Conservation (phyloP, 2,797 vertebrate genomes). For the Xenentodon cancila region DNA sequence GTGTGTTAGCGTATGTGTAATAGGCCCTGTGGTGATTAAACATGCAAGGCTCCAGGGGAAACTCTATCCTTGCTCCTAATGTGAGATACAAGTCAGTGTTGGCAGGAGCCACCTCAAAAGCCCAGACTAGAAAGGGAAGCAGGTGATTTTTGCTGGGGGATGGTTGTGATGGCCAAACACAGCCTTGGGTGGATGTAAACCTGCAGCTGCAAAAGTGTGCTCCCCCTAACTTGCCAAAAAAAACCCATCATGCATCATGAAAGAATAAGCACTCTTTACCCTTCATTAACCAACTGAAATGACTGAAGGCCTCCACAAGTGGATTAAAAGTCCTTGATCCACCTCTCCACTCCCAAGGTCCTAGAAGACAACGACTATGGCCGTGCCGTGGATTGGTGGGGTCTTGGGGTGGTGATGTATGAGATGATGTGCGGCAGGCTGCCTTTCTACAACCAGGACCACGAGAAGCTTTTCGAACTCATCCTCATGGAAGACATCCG, state of each 20-base stretch:
- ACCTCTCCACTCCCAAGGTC: conserved; percentile 78
- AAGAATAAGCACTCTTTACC: too few species aligned
- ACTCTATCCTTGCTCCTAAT: conserved; percentile 79
- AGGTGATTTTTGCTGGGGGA: conserved; percentile 47
- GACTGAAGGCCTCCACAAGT: neutral
- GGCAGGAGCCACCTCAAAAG: conserved; percentile 56
- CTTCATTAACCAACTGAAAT: neutral
- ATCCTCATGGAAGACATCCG: conserved; percentile 98
- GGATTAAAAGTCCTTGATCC: neutral
- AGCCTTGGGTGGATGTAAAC: conserved; percentile 4
- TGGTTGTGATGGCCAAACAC: conserved; percentile 23
- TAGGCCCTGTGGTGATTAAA: conserved; percentile 76
- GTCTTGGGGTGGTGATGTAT: conserved; percentile 97
- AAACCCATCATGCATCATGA: too few species aligned
- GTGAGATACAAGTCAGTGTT: conserved; percentile 79
- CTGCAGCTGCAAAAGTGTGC: neutral
- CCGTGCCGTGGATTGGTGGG: conserved; percentile 98
- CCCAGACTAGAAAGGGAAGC: conserved; percentile 45
- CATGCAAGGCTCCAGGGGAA: conserved; percentile 80
- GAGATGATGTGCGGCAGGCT: conserved; percentile 98
- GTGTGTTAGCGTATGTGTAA: conserved; percentile 48
- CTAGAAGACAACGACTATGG: conserved; percentile 97
- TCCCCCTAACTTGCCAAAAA: neutral
- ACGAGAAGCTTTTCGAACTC: conserved; percentile 97
- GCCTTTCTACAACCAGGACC: conserved; percentile 98